Conservation (phyloP, 2,888 invertebrate genomes). For the Choristoneura rosaceana region DNA sequence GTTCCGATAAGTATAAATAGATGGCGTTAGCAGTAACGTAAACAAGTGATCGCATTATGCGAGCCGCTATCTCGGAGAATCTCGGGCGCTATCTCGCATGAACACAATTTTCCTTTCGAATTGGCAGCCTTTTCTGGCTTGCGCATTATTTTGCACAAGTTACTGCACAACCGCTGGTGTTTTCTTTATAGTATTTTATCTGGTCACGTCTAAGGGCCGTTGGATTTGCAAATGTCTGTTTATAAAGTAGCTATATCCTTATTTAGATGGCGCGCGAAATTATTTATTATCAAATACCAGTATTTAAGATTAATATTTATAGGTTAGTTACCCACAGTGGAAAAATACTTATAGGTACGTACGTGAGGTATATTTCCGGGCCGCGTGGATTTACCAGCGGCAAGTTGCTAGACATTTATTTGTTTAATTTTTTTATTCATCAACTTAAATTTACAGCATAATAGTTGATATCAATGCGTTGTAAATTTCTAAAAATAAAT, state of each 20-base stretch:
- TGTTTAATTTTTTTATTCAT: too few relatives aligned
- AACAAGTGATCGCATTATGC: slow-evolving; percentile 34
- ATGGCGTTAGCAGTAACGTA: slow-evolving; percentile 24
- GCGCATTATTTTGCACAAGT: slow-evolving; percentile 31
- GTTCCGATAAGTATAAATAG: slow-evolving; percentile 7
- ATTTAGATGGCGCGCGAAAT: too few relatives aligned
- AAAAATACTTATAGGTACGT: too few relatives aligned
- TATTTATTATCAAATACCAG: too few relatives aligned
- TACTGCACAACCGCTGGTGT: slow-evolving; percentile 24
- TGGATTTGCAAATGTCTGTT: neutral
- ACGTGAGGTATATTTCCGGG: too few relatives aligned
- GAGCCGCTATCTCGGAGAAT: slow-evolving; percentile 18
- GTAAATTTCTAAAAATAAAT: too few relatives aligned
- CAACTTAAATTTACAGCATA: too few relatives aligned
- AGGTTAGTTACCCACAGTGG: too few relatives aligned
- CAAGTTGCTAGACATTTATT: too few relatives aligned
- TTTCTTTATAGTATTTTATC: slow-evolving; percentile 20
- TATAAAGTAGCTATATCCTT: neutral
- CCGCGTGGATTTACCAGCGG: too few relatives aligned
- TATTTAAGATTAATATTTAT: too few relatives aligned
- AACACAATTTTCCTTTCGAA: slow-evolving; percentile 40
- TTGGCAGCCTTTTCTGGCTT: slow-evolving; percentile 23
- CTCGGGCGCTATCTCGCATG: slow-evolving; percentile 33
- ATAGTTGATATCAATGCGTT: too few relatives aligned
- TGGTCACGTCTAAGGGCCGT: slow-evolving; percentile 3